Evolutionary conservation across 2,113 vertebrate genomes (phyloP).

Genomic region (Arenaria interpres): DNA sequence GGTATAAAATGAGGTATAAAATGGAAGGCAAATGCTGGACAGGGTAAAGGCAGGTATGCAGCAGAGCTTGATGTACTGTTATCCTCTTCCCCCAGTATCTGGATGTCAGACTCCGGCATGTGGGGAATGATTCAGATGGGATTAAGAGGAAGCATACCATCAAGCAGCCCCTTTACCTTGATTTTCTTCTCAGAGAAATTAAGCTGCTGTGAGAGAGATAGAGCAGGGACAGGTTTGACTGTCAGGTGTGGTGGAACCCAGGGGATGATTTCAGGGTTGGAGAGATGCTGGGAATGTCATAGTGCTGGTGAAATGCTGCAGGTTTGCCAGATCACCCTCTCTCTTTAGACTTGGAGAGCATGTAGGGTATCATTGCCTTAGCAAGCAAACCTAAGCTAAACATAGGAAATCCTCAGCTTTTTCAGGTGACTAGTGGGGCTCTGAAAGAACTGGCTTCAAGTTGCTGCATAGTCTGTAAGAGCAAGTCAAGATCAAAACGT

Average conservation of each 20-base stretch:
- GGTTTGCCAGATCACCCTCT: not conserved
- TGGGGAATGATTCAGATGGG: not conserved
- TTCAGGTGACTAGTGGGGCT: not conserved
- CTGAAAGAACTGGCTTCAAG: not conserved
- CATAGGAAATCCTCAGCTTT: not conserved
- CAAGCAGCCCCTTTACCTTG: not conserved
- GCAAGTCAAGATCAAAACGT: not conserved
- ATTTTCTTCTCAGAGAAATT: not conserved
- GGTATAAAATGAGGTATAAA: too few relatives aligned
- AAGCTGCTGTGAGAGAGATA: not conserved
- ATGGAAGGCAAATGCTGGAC: not conserved
- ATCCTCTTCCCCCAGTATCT: not conserved
- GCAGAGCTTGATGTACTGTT: not conserved
- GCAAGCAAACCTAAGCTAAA: not conserved
- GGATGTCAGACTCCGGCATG: fast-evolving
- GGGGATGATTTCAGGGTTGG: not conserved
- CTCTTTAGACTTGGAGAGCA: not conserved
- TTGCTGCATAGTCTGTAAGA: not conserved
- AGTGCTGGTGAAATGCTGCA: not conserved
- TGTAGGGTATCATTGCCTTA: not conserved
- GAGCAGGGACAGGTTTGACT: not conserved
- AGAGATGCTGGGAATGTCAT: not conserved
- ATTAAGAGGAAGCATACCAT: fast-evolving
- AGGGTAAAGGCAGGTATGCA: not conserved
- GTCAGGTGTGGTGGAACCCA: not conserved